A percentile compares a stretch with the other conserved stretches of the same genome.
phyloP scores from a whole-genome alignment of 1,140 invertebrate species.

The Eurytemora carolleeae region DNA sequence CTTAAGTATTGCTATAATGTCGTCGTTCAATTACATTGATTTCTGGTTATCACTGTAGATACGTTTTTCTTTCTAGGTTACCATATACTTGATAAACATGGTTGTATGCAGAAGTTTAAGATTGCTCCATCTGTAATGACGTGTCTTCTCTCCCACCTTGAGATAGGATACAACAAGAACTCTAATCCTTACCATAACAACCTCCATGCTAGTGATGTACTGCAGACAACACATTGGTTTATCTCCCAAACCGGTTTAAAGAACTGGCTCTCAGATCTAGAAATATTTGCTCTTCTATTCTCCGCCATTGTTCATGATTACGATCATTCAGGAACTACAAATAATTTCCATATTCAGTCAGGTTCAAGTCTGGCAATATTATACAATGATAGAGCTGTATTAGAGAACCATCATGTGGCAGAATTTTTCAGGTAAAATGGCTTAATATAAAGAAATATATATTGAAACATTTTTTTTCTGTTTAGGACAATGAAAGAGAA shows the following conservation, averaged over 20 bases:
- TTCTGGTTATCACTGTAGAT: too few relatives aligned
- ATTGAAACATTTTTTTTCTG: too few relatives aligned
- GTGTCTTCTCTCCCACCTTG: slow-evolving; percentile 31
- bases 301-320: slow-evolving; percentile 85
- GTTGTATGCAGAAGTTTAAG: slow-evolving; percentile 88
- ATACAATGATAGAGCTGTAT: slow-evolving; percentile 79
- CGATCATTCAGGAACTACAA: slow-evolving; percentile 95
- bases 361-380: slow-evolving; percentile 75
- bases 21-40: too few relatives aligned
- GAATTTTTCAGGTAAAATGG: slow-evolving; percentile 58
- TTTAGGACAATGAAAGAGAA: slow-evolving; percentile 59
- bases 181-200: slow-evolving; percentile 90
- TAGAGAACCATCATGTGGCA: slow-evolving; percentile 87
- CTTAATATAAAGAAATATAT: too few relatives aligned
- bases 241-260: slow-evolving; percentile 68
- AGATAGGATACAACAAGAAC: slow-evolving; percentile 58
- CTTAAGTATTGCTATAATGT: too few relatives aligned
- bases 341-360: slow-evolving; percentile 94
- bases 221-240: slow-evolving; percentile 83
- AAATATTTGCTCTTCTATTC: slow-evolving; percentile 65
- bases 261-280: background rate
- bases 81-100: slow-evolving; percentile 83
- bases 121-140: slow-evolving; percentile 50
- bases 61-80: slow-evolving; percentile 72
- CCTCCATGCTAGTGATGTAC: slow-evolving; percentile 81